These are phyloP conservation scores for Grammomys surdaster DNA, from an alignment of 2,113 vertebrate species.

Conservation along the genomic window DNA sequence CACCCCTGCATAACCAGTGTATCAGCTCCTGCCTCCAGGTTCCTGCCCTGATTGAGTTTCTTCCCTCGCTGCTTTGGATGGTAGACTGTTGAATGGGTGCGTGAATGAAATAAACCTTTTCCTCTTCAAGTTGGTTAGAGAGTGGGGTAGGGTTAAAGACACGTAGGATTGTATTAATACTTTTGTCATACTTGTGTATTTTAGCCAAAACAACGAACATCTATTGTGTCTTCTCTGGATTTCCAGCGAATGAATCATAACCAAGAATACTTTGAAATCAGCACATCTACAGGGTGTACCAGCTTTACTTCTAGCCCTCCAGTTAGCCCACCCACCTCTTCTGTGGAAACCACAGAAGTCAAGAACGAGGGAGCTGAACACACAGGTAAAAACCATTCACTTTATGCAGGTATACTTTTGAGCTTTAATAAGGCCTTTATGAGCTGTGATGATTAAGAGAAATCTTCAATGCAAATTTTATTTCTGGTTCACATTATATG, in stretches of 20 bases:
- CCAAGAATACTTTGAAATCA: slow-evolving; percentile 96
- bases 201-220: slow-evolving; percentile 97
- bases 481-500: background rate
- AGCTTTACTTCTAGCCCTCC: slow-evolving; percentile 93
- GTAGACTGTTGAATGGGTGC: background rate
- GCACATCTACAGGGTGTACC: slow-evolving; percentile 93
- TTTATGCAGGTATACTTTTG: background rate
- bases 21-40: background rate
- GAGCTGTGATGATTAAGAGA: background rate
- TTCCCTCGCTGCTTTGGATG: background rate
- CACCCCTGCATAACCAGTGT: background rate
- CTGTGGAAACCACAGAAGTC: slow-evolving; percentile 88
- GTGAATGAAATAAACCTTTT: background rate
- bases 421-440: background rate
- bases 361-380: slow-evolving; percentile 89
- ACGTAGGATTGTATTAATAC: slow-evolving; percentile 39
- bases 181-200: slow-evolving; percentile 71
- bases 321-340: slow-evolving; percentile 92
- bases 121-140: background rate
- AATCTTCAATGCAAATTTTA: background rate
- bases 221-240: slow-evolving; percentile 96
- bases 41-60: background rate
- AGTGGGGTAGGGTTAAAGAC: slow-evolving; percentile 8
- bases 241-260: slow-evolving; percentile 95
- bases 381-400: slow-evolving; percentile 85